Conservation (phyloP, 1,140 invertebrate species). For the Brachionus rotundiformis region DNA sequence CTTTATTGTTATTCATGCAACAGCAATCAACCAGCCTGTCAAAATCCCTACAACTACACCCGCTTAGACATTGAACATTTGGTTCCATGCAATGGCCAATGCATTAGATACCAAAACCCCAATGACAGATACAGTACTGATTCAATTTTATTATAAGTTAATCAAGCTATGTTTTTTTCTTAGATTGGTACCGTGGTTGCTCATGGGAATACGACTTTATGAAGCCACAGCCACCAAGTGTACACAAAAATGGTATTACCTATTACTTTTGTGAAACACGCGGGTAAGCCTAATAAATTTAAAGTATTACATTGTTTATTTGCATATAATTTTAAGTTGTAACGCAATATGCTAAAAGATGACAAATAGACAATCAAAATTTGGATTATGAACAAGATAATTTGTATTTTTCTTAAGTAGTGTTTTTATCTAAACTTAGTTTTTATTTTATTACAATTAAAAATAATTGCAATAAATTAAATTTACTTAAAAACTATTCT, state of each 20-base stretch:
- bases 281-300: slow-evolving; percentile 8
- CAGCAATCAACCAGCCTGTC: slow-evolving; percentile 30
- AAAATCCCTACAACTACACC: slow-evolving; percentile 16
- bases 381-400: slow-evolving; percentile 1
- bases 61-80: slow-evolving; percentile 21
- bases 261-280: slow-evolving; percentile 42
- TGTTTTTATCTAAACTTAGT: slow-evolving; percentile 10
- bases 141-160: background rate
- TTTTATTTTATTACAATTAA: slow-evolving; percentile 13
- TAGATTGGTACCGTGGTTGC: slow-evolving; percentile 46
- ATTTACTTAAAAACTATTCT: background rate
- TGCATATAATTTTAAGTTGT: slow-evolving; percentile 26
- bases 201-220: slow-evolving; percentile 50
- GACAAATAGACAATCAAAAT: slow-evolving; percentile 22
- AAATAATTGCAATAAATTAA: slow-evolving; percentile 2
- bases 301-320: slow-evolving; percentile 6
- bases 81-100: slow-evolving; percentile 50
- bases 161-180: no score
- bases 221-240: slow-evolving; percentile 19
- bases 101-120: slow-evolving; percentile 47
- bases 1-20: slow-evolving; percentile 49
- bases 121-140: slow-evolving; percentile 50
- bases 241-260: slow-evolving; percentile 45
- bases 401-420: slow-evolving; percentile 5
- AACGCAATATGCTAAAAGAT: slow-evolving; percentile 47